Evolutionary conservation across 2,113 vertebrate genomes (phyloP), one percentile per base, ranked within the genome.

Genomic region (Phocoena phocoena): DNA sequence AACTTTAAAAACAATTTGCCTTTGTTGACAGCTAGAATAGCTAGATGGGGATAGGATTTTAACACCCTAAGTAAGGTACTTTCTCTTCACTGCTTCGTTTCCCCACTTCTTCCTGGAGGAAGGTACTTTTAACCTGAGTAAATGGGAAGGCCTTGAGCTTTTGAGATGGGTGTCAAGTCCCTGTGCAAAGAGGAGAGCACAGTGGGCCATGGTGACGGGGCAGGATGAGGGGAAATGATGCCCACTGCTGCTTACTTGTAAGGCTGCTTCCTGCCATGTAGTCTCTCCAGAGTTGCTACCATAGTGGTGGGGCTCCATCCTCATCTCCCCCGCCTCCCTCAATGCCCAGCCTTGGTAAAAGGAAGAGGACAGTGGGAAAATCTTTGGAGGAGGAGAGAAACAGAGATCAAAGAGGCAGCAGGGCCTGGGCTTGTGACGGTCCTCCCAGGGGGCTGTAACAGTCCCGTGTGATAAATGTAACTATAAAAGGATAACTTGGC

Each of bases 311-410:
- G 77, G 8, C 36, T 18, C 41, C 8, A 1, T 28, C 38, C 5
- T 3, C 4, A 38, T 3, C 0, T 2, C 17, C 11, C 8, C 41
- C 8, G 11, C 14, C 13, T 11, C 62, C 7, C n/a, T 68, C 63
- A 58, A 0, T 55, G 8, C 33, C 15, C 17, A 62, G 55, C 73
- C 65, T 74, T 79, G 36, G 21, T 67, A 20, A 74, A 74, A 71
- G 44, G 15, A 41, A 77, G 41, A 82, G 20, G 14, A 31, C 47
- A 5, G 13, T 38, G 31, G 38, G 44, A 31, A 44, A 63, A 21
- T 31, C n/a, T n/a, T 0, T 44, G 18, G 21, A 26, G 62, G 53
- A 15, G 36, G 41, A 36, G 41, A 33, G 50, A 17, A 25, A 1
- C 36, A 26, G 58, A 82, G 18, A 67, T 41, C 28, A 41, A 23